These are phyloP conservation scores for Argynnis bischoffii DNA, from an alignment of 2,888 invertebrate species.

Conservation along the genomic window DNA sequence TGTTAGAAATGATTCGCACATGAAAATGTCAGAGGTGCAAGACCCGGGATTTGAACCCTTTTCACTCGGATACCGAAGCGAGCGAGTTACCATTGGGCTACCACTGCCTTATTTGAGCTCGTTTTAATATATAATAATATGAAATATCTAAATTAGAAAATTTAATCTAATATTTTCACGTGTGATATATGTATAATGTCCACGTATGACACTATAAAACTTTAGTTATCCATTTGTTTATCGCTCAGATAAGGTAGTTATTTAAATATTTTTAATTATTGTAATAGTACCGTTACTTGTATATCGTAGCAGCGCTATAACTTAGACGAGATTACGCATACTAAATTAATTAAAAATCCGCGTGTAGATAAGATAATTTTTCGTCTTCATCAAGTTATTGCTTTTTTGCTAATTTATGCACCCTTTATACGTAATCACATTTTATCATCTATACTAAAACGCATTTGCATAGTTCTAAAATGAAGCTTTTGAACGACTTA, in stretches of 20 bases:
- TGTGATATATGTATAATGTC: neutral
- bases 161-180: neutral
- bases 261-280: slow-evolving; percentile 24
- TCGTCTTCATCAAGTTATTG: slow-evolving; percentile 68
- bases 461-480: slow-evolving; percentile 61
- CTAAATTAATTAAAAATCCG: slow-evolving; percentile 55
- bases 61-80: too few species aligned
- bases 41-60: too few species aligned
- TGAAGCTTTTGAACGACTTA: slow-evolving; percentile 44
- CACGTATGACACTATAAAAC: slow-evolving; percentile 13
- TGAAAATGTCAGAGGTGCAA: too few species aligned
- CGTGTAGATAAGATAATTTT: slow-evolving; percentile 59
- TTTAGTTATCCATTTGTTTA: slow-evolving; percentile 8
- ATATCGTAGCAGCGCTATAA: slow-evolving; percentile 20
- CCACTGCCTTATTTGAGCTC: too few species aligned
- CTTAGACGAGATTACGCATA: slow-evolving; percentile 27
- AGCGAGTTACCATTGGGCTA: too few species aligned
- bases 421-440: slow-evolving; percentile 66
- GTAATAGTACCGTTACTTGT: slow-evolving; percentile 10
- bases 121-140: too few species aligned
- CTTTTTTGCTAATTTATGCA: slow-evolving; percentile 76
- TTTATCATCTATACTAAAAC: slow-evolving; percentile 65
- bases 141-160: neutral
- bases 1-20: too few species aligned
- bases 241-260: slow-evolving; percentile 8